Base-by-base conservation (phyloP, 2,888 invertebrate species). In the Chrysina gloriosa region DNA sequence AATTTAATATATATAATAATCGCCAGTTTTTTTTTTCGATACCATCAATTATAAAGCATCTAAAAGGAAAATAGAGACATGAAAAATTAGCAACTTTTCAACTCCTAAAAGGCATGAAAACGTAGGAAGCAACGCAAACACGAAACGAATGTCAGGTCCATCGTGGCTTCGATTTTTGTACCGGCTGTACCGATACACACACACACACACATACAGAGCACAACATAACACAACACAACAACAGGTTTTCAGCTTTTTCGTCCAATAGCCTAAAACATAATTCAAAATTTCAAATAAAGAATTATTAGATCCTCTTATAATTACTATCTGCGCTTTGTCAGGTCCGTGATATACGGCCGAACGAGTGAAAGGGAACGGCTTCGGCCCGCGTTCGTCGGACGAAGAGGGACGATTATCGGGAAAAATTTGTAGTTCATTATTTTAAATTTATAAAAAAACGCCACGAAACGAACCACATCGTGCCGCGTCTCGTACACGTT, bases 201-300 rank as follows among this genome's bases (percentile, higher is more conserved):
- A 34, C 31, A 29, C 31, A 34, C 34, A 3, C 34, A 34, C 2
- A 1, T 2, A 34, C 34, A 34, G 9, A 34, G 4, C 34, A 3
- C 1, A 34, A 34, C 47, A 14, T 36, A 45, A 45, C 21, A 27
- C 29, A 7, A 47, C 23, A 23, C 63, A 27, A 48, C 67, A 67
- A 63, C 63, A 52, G 63, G 63, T 67, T 67, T 31, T 42, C 39
- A 29, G 36, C 69, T 69, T 73, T 73, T 73, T 68, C 67, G 70
- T 27, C 72, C 73, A 72, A 73, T 72, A 69, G 70, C 72, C 72
- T 65, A 64, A 73, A 72, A 72, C 73, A 73, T 73, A 73, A 73
- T 73, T 73, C 73, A 73, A 73, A 73, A 73, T 72, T 73, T 73
- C 73, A 73, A 73, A 73, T 73, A 73, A 68, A 71, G 71, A 73